Percentiles rank a stretch among this genome's conserved stretches.
Conservation (phyloP, 64 coral and sea anemone genomes). For the Astreopora myriophthalma region DNA sequence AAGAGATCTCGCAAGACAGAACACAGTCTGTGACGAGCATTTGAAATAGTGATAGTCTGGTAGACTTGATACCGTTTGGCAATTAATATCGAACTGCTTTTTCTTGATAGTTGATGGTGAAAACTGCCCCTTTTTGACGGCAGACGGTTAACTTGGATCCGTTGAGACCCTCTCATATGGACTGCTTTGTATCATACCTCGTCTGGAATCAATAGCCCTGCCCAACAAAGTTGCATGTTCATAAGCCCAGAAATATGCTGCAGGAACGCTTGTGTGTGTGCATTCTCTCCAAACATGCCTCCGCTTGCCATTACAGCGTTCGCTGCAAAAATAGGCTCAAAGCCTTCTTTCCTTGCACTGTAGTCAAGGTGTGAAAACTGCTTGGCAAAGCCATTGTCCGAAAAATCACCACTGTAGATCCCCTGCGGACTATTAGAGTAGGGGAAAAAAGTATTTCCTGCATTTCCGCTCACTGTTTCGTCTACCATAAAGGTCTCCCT, state of each 20-base stretch:
- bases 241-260: neutral
- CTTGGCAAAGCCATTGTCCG: neutral
- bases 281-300: neutral
- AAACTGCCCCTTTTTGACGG: too few species aligned
- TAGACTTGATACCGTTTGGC: too few species aligned
- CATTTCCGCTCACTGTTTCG: neutral
- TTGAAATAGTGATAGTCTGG: too few species aligned
- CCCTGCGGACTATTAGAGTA: neutral
- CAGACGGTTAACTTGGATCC: too few species aligned
- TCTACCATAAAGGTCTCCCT: neutral
- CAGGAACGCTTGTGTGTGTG: neutral
- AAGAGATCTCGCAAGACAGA: too few species aligned
- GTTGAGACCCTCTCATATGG: too few species aligned
- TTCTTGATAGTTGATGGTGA: too few species aligned
- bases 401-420: neutral
- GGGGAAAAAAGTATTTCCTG: neutral
- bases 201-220: neutral
- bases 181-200: neutral
- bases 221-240: slow-evolving; percentile 11
- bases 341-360: neutral
- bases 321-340: neutral
- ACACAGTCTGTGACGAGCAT: too few species aligned
- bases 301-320: neutral
- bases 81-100: too few species aligned
- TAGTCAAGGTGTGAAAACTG: neutral